These are phyloP conservation scores for Epinotia brunnichana DNA, from an alignment of 2,888 invertebrate genomes.

Conservation along the genomic window DNA sequence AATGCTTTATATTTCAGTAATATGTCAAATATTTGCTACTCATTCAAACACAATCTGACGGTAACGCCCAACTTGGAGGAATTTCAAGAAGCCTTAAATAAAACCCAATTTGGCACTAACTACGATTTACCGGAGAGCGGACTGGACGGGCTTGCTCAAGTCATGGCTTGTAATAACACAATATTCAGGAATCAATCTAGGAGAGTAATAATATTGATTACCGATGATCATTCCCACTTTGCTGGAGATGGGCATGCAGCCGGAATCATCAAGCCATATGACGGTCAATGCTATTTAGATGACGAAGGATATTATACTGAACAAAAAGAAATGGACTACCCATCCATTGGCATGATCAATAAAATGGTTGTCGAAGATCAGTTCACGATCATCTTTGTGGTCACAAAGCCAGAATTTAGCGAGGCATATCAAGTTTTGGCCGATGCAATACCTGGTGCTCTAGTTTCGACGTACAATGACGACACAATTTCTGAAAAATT, in stretches of 20 bases:
- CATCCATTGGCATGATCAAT: slow-evolving; percentile 33
- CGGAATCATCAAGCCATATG: slow-evolving; percentile 25
- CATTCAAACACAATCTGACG: slow-evolving; percentile 29
- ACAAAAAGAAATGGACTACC: slow-evolving; percentile 39
- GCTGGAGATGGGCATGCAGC: slow-evolving; percentile 31
- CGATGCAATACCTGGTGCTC: slow-evolving; percentile 15
- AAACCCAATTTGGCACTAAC: slow-evolving; percentile 11
- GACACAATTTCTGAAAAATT: slow-evolving; percentile 7
- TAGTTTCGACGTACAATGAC: neutral
- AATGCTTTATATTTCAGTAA: slow-evolving; percentile 19
- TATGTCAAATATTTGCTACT: slow-evolving; percentile 7
- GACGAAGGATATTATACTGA: slow-evolving; percentile 18
- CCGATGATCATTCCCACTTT: slow-evolving; percentile 17
- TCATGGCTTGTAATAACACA: slow-evolving; percentile 27
- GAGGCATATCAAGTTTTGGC: slow-evolving; percentile 12
- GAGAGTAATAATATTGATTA: slow-evolving; percentile 34
- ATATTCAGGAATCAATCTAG: slow-evolving; percentile 30
- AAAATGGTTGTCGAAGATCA: slow-evolving; percentile 26
- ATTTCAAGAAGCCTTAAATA: neutral
- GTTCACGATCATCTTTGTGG: slow-evolving; percentile 36
- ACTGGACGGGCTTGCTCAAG: slow-evolving; percentile 33
- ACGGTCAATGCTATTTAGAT: slow-evolving; percentile 29
- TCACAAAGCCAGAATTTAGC: neutral
- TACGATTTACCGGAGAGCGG: slow-evolving; percentile 32
- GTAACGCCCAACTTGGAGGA: neutral